Percentiles rank a stretch among this genome's conserved stretches.
Evolutionary conservation across 2,888 invertebrate species (phyloP).

Genomic region (Trissoscelio sp.): DNA sequence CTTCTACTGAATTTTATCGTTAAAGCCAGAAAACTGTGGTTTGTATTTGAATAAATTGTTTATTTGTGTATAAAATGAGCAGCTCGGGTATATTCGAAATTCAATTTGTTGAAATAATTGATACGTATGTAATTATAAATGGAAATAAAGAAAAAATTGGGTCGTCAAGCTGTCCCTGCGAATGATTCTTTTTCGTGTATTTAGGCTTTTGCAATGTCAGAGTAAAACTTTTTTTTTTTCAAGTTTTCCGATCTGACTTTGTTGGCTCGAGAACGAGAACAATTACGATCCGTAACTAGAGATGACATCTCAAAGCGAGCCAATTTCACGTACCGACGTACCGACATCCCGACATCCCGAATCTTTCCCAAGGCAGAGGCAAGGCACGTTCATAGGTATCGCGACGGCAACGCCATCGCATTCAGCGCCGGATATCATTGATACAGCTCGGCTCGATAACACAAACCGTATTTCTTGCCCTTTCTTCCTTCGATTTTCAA

Average conservation of each 20-base stretch:
- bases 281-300: constrained; percentile 68
- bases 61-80: background rate
- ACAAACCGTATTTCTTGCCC: constrained; percentile 21
- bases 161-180: constrained; percentile 40
- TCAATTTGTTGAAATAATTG: constrained; percentile 50
- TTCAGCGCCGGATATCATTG: constrained; percentile 44
- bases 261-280: constrained; percentile 59
- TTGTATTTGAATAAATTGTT: constrained; percentile 14
- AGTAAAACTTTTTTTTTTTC: constrained; percentile 21
- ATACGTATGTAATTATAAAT: constrained; percentile 62
- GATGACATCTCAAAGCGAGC: constrained; percentile 68
- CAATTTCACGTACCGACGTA: constrained; percentile 71
- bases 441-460: constrained; percentile 43
- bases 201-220: constrained; percentile 38
- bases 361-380: constrained; percentile 69
- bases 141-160: constrained; percentile 62
- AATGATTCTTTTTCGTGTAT: constrained; percentile 53
- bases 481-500: constrained; percentile 30
- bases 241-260: constrained; percentile 46
- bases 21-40: too few species aligned
- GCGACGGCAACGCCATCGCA: constrained; percentile 31
- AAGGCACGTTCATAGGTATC: constrained; percentile 27
- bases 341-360: constrained; percentile 70
- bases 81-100: background rate
- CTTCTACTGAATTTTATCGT: too few species aligned